Base-by-base conservation (phyloP, 2,797 vertebrate genomes). In the Hozukius guyotensis region DNA sequence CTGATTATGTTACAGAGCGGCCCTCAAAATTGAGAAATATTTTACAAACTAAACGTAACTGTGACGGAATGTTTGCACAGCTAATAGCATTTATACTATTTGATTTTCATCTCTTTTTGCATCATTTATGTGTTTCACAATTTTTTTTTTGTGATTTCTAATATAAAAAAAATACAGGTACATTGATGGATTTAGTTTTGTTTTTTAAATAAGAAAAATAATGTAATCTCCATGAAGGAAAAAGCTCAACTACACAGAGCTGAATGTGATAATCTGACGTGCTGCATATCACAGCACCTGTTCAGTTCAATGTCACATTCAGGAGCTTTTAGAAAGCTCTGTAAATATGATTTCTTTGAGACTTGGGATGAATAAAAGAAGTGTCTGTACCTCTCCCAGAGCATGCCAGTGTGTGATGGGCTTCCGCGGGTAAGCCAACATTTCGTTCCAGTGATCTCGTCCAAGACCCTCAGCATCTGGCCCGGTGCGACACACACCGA, bases 391-490 rank as follows among this genome's bases (percentile, higher is more conserved):
- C 97, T 99, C 98, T 92, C 97, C 90, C 36, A 99, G 94, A 13
- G 96, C 95, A 70, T 99, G 98, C 98, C 98, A 99, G 72, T 99
- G 98, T 16, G 98, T 99, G 90, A 99, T 99, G 75, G 98, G 98
- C 80, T 99, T 99, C 55, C 98, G 96, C 2, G 98, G 98, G 74
- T 99, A 99, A 73, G 98, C 97, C 92, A 99, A 56, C 98, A 99
- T 99, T 93, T 99, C 98, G 1, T 99, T 99, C 98, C 98, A 99
- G 70, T 99, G 98, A 91, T 99, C 97, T 79, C 98, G 96, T 82
- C 98, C 98, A 32, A 99, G 97, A 24, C 98, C 98, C 84, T 98
- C 96, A 0, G 97, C 98, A 0, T 99, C 98, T 18, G 98, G 96
- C 75, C 98, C 98, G 1, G 97, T 95, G 77, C 93, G 95, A 72